phyloP scores from a whole-genome alignment of 2,888 invertebrate species.

The Creontiades dilutus region DNA sequence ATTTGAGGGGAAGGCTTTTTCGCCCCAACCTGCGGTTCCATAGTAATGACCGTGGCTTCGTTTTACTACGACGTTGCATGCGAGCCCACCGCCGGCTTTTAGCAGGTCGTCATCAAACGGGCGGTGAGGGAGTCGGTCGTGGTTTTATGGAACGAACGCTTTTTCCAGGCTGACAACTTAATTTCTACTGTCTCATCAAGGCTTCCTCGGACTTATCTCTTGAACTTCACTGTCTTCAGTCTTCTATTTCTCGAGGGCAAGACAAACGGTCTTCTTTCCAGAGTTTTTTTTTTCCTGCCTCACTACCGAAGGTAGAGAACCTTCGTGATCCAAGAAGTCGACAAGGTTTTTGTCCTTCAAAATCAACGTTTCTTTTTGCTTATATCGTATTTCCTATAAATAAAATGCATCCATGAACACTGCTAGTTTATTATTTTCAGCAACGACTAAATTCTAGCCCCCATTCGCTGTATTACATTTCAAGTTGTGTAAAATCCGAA shows the following conservation, averaged over 20 bases:
- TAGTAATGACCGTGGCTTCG: not conserved
- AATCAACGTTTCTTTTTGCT: no score
- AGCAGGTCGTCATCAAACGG: slow-evolving; percentile 42
- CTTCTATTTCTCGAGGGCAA: not conserved
- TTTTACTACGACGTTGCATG: slow-evolving; percentile 32
- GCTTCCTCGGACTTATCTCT: slow-evolving; percentile 12
- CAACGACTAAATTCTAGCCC: no score
- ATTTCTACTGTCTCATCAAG: slow-evolving; percentile 19
- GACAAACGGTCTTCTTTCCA: no score
- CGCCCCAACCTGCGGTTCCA: not conserved
- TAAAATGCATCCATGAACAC: no score
- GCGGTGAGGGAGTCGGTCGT: not conserved
- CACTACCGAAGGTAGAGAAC: no score
- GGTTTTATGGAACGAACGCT: slow-evolving; percentile 32
- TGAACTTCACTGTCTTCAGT: not conserved
- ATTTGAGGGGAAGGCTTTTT: slow-evolving; percentile 8
- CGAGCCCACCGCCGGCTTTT: not conserved
- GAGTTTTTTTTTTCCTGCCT: no score
- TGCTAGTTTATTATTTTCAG: no score
- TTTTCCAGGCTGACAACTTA: slow-evolving; percentile 30
- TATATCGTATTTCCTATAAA: no score
- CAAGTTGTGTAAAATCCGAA: no score
- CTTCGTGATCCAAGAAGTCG: no score
- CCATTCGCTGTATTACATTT: no score
- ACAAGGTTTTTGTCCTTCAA: no score